phyloP scores from a whole-genome alignment of 2,888 invertebrate genomes.

The Empis livida region DNA sequence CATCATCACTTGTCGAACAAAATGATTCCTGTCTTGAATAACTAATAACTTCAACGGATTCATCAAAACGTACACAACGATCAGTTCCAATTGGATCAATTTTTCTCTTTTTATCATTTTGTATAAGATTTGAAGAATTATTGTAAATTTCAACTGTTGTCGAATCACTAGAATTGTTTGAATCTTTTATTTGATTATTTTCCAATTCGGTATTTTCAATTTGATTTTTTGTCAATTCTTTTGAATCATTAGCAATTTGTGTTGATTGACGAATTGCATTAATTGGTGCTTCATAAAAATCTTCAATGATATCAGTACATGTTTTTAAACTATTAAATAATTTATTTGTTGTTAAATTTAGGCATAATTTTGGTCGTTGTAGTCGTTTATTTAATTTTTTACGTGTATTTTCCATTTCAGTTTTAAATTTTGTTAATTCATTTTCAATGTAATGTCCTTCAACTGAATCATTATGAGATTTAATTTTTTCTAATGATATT shows the following conservation, averaged over 20 bases:
- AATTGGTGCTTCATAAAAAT: slow-evolving; percentile 28
- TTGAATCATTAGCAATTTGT: not conserved
- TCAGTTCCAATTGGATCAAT: not conserved
- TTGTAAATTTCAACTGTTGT: not conserved
- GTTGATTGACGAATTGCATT: slow-evolving; percentile 19
- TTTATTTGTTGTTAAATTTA: slow-evolving; percentile 20
- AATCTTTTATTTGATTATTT: not conserved
- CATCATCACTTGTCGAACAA: slow-evolving; percentile 28
- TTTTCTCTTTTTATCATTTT: slow-evolving; percentile 10
- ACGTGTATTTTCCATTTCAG: slow-evolving; percentile 23
- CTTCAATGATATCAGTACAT: slow-evolving; percentile 23
- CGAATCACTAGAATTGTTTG: not conserved
- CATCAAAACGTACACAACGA: slow-evolving; percentile 23
- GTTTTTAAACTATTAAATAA: slow-evolving; percentile 24
- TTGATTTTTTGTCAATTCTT: not conserved
- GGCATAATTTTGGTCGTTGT: slow-evolving; percentile 6
- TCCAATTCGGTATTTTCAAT: not conserved
- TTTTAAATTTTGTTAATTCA: slow-evolving; percentile 30
- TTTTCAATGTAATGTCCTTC: slow-evolving; percentile 30
- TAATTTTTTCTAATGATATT: slow-evolving; percentile 19
- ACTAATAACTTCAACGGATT: slow-evolving; percentile 17
- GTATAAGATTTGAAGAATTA: not conserved
- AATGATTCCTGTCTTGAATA: slow-evolving; percentile 21
- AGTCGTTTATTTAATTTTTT: slow-evolving; percentile 12
- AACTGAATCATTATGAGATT: slow-evolving; percentile 27